A percentile compares a stretch with the other conserved stretches of the same genome.
Evolutionary conservation across 2,797 vertebrate species (phyloP).

Genomic region (Oreortyx pictus): DNA sequence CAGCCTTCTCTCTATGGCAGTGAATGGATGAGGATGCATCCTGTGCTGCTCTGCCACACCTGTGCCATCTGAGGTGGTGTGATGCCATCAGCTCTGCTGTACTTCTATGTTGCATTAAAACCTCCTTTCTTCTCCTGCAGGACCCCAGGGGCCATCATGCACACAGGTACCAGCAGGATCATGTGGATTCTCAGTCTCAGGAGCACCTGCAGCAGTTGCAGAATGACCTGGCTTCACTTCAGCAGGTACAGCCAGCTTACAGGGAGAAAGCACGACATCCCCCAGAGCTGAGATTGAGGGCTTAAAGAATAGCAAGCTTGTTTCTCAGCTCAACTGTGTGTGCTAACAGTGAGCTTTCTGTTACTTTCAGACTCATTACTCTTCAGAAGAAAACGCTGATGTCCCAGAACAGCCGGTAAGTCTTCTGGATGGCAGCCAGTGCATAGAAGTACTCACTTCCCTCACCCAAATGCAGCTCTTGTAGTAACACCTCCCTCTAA

Average conservation of each 20-base stretch:
- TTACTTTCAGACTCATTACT: conserved; percentile 67
- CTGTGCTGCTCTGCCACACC: neutral
- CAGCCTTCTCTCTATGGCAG: neutral
- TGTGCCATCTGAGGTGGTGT: neutral
- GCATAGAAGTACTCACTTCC: neutral
- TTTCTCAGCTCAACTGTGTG: neutral
- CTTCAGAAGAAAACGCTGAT: conserved; percentile 72
- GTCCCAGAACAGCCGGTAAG: conserved; percentile 65
- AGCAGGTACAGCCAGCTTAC: conserved; percentile 33
- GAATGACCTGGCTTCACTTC: conserved; percentile 28
- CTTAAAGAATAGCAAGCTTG: neutral
- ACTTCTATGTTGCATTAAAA: neutral
- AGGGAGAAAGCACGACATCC: neutral
- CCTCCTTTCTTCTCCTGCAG: neutral
- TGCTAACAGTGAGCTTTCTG: neutral
- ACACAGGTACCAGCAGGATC: neutral
- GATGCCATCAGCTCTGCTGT: neutral
- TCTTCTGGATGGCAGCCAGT: neutral
- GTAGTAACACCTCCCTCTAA: neutral
- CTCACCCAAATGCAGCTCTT: neutral
- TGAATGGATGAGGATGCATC: neutral
- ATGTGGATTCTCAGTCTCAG: conserved; percentile 1
- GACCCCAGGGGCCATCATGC: neutral
- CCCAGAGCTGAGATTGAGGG: neutral
- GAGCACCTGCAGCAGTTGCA: conserved; percentile 29